Evolutionary conservation across 1,140 invertebrate genomes (phyloP).

Genomic region (Grapholita molesta): DNA sequence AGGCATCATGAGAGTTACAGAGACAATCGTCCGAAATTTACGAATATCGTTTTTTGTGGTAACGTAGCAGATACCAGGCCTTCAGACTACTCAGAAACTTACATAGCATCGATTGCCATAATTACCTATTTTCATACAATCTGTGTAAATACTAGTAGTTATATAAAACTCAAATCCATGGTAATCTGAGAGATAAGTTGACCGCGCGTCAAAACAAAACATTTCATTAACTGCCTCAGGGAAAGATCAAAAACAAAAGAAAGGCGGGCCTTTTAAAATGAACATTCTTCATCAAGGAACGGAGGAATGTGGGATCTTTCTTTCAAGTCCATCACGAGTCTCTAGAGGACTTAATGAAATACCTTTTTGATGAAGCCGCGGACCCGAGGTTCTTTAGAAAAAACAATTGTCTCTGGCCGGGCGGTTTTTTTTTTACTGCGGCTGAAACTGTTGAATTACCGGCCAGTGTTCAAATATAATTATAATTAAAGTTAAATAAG

Average conservation of each 20-base stretch:
- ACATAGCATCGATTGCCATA: too few species aligned
- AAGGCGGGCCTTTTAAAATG: slow-evolving; percentile 41
- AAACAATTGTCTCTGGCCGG: slow-evolving; percentile 5
- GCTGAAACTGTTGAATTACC: neutral
- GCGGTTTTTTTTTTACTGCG: slow-evolving; percentile 20
- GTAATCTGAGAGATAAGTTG: too few species aligned
- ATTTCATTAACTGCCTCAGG: slow-evolving; percentile 30
- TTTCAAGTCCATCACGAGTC: slow-evolving; percentile 45
- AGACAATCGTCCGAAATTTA: too few species aligned
- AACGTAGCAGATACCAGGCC: too few species aligned
- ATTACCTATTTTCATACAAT: too few species aligned
- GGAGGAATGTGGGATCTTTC: slow-evolving; percentile 63
- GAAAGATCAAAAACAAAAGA: slow-evolving; percentile 39
- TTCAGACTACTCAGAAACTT: too few species aligned
- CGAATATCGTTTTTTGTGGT: too few species aligned
- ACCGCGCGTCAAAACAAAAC: neutral
- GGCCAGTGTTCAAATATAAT: neutral
- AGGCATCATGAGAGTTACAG: too few species aligned
- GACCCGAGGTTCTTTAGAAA: slow-evolving; percentile 3
- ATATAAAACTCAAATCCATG: slow-evolving; percentile 13
- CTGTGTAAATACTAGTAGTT: too few species aligned
- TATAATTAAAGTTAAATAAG: too few species aligned
- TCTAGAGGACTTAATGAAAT: slow-evolving; percentile 68
- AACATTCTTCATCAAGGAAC: slow-evolving; percentile 65
- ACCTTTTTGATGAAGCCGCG: slow-evolving; percentile 61